Percentiles rank a stretch among this genome's conserved stretches.
These are phyloP conservation scores for Megalops cyprinoides DNA, from an alignment of 2,797 vertebrate genomes.

Conservation along the genomic window DNA sequence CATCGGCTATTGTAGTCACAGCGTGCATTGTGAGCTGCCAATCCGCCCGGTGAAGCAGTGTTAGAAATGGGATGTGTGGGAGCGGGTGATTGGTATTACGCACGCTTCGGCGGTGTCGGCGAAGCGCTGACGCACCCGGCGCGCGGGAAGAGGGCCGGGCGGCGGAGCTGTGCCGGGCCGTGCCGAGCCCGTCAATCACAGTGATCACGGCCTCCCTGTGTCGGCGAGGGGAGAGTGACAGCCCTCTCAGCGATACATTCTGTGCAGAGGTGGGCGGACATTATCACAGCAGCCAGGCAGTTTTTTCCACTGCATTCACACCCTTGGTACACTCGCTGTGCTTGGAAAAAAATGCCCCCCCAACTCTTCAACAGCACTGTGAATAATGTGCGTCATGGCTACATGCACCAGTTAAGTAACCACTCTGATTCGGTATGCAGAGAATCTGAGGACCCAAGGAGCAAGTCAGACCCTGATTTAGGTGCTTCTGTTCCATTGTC, in stretches of 20 bases:
- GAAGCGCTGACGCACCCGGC: neutral
- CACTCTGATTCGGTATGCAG: neutral
- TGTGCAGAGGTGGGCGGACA: no score
- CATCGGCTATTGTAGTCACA: neutral
- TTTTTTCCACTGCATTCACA: neutral
- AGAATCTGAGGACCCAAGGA: neutral
- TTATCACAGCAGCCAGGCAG: neutral
- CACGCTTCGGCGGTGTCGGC: neutral
- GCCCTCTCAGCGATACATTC: neutral
- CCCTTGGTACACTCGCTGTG: neutral
- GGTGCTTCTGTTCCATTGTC: no score
- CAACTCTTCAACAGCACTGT: no score
- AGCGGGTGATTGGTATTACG: neutral
- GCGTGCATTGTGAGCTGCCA: neutral
- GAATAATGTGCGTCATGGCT: neutral
- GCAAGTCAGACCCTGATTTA: no score
- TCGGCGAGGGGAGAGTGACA: neutral
- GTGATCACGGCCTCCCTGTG: neutral
- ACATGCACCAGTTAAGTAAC: neutral
- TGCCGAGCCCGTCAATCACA: neutral
- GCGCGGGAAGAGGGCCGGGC: neutral
- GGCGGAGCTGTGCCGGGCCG: neutral
- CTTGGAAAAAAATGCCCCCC: neutral
- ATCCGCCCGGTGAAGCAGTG: neutral
- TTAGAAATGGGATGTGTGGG: neutral